Conservation (phyloP, 2,113 vertebrate genomes). For the Mellivora capensis region DNA sequence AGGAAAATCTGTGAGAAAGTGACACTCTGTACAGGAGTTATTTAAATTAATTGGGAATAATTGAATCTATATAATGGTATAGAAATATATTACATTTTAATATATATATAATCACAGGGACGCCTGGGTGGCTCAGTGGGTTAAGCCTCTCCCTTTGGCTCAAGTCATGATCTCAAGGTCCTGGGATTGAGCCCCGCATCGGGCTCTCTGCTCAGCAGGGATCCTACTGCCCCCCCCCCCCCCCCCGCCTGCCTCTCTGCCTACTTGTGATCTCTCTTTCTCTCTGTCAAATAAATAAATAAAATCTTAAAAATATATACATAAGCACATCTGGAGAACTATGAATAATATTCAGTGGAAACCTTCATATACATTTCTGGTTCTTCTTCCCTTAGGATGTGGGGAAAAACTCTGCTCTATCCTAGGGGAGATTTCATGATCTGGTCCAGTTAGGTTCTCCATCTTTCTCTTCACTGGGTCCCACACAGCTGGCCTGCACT, state of each 20-base stretch:
- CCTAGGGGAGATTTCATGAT: background rate
- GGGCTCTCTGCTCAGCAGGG: too few relatives aligned
- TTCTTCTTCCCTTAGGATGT: background rate
- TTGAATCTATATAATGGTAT: background rate
- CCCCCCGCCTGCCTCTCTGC: too few relatives aligned
- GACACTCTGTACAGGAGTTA: background rate
- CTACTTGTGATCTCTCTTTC: too few relatives aligned
- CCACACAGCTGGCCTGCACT: conserved; percentile 8
- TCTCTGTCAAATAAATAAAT: too few relatives aligned
- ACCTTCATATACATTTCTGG: background rate
- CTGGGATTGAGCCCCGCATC: too few relatives aligned
- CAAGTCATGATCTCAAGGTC: too few relatives aligned
- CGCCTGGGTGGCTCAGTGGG: too few relatives aligned
- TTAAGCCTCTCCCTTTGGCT: too few relatives aligned
- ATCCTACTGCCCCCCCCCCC: too few relatives aligned
- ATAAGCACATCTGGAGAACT: background rate
- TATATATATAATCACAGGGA: too few relatives aligned
- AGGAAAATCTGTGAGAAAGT: background rate
- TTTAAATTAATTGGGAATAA: background rate
- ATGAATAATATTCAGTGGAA: background rate
- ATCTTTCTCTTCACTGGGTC: background rate
- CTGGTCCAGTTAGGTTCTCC: background rate
- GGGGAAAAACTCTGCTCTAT: background rate
- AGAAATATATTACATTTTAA: background rate
- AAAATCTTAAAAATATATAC: background rate